Evolutionary conservation across 2,797 vertebrate species (phyloP).

Genomic region (Notolabrus celidotus): DNA sequence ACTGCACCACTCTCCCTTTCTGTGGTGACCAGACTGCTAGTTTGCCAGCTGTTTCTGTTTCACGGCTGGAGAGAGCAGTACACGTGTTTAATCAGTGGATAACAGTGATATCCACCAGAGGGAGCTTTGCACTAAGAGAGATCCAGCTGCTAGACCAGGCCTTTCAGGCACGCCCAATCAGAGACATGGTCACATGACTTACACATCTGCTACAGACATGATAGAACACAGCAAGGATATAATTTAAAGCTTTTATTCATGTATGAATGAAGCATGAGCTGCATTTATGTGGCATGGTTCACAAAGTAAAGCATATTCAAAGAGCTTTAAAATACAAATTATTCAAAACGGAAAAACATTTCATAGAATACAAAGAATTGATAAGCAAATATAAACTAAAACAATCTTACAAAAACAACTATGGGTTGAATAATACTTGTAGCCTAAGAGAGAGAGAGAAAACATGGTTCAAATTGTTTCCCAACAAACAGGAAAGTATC

Average conservation of each 20-base stretch:
- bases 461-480: no score
- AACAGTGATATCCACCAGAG: slow-evolving; percentile 23
- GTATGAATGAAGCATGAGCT: no score
- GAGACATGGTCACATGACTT: background rate
- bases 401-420: no score
- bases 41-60: slow-evolving; percentile 30
- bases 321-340: no score
- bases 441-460: no score
- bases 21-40: slow-evolving; percentile 16
- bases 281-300: no score
- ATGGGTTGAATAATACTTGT: no score
- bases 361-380: no score
- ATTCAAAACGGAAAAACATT: no score
- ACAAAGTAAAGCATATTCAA: no score
- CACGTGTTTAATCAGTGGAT: slow-evolving; percentile 26
- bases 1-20: slow-evolving; percentile 28
- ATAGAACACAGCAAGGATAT: background rate
- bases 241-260: background rate
- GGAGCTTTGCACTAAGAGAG: slow-evolving; percentile 19
- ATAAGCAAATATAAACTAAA: no score
- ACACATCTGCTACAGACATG: background rate
- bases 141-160: background rate
- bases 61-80: slow-evolving; percentile 13
- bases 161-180: background rate
- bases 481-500: no score